A percentile compares a stretch with the other conserved stretches of the same genome.
These are phyloP conservation scores for Rugalucina vietnamica DNA, from an alignment of 2,888 invertebrate species.

Conservation along the genomic window DNA sequence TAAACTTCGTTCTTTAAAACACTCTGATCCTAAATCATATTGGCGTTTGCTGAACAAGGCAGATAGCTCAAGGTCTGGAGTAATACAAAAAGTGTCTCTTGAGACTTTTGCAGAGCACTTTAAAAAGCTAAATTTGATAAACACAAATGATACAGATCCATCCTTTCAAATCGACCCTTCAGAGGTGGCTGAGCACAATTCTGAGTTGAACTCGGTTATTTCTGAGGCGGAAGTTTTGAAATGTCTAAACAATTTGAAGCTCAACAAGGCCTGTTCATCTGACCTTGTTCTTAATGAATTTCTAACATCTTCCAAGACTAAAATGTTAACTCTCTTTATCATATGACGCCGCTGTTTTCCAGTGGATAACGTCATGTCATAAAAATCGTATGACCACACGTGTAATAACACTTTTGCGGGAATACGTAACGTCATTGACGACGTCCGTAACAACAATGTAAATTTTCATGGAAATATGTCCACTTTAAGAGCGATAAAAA, in stretches of 20 bases:
- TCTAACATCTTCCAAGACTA: neutral
- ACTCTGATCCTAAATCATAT: constrained; percentile 6
- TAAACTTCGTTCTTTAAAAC: neutral
- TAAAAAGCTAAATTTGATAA: neutral
- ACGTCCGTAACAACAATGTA: no score
- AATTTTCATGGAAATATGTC: no score
- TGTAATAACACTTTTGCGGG: no score
- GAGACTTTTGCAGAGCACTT: neutral
- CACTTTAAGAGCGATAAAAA: no score
- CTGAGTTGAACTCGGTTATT: neutral
- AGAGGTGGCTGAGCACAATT: neutral
- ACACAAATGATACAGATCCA: neutral
- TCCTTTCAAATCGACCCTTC: neutral
- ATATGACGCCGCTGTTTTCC: no score
- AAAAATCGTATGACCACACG: no score
- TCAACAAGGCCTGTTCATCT: neutral
- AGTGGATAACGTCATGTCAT: no score
- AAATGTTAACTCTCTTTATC: neutral
- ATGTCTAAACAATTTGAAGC: neutral
- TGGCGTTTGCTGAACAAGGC: constrained; percentile 3
- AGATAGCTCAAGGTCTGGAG: neutral
- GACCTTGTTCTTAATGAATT: neutral
- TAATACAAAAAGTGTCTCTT: neutral
- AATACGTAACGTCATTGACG: no score
- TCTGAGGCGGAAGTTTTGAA: neutral